Conservation (phyloP, 2,113 vertebrate genomes). For the Sclerurus mexicanus region DNA sequence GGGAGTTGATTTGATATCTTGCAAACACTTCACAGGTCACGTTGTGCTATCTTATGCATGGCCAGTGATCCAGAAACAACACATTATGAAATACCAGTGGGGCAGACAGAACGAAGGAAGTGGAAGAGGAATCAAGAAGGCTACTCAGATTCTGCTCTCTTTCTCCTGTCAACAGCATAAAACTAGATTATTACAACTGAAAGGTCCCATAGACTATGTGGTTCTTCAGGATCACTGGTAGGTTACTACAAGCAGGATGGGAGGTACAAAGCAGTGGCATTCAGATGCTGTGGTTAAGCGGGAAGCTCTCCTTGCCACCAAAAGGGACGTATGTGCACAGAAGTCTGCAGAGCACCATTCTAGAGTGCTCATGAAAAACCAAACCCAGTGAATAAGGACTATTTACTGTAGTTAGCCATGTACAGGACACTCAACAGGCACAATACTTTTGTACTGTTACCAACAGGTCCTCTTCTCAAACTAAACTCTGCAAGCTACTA, state of each 20-base stretch:
- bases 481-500: not conserved
- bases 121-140: not conserved
- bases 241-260: not conserved
- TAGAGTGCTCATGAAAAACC: not conserved
- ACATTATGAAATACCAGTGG: slow-evolving; percentile 4
- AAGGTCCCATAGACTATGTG: not conserved
- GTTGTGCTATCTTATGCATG: not conserved
- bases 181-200: not conserved
- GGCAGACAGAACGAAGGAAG: not conserved
- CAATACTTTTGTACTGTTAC: not conserved
- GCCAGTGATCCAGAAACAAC: slow-evolving; percentile 12
- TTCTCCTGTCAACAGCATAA: not conserved
- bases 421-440: not conserved
- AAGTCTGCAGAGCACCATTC: not conserved
- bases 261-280: not conserved
- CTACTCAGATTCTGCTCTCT: not conserved
- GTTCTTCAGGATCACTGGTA: not conserved
- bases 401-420: not conserved
- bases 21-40: not conserved
- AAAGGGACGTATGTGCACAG: not conserved
- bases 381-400: not conserved
- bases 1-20: not conserved
- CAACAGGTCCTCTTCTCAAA: not conserved
- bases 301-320: not conserved
- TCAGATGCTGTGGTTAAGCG: not conserved